Base-by-base conservation (phyloP, 2,888 invertebrate genomes). In the Idaea aversata region DNA sequence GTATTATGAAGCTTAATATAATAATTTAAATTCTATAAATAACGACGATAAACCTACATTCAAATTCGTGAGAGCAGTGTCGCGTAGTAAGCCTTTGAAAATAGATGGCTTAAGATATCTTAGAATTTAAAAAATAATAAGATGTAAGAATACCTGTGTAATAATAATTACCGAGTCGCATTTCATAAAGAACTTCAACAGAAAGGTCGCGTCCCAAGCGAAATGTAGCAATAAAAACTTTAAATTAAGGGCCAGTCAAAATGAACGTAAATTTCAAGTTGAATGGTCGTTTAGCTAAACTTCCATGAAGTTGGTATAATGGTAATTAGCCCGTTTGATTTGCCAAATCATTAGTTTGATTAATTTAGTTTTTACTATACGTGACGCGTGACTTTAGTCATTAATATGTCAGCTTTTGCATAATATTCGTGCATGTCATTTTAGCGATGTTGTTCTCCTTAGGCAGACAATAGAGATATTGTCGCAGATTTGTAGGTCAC, bases 401-500 rank as follows among this genome's bases (percentile, higher is more conserved):
- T 47, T 38, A n/a, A n/a, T n/a, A n/a, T n/a, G 13, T 13, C 13
- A 10, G 47, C 10, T 10, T 47, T 47, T 13, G 47, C 47, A 47
- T 47, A 47, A 47, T 13, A 47, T 13, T 47, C 47, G 47, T 25
- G 34, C 13, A 5, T 59, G 10, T 59, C 34, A 25, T 59, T 59
- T 13, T 59, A 34, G 60, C 62, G 68, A 63, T 62, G 58, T 34
- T 61, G 70, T 68, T 73, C 72, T 73, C 74, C 74, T 76, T 77
- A 77, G 75, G 75, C 74, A 76, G 71, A 84, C 81, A 83, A 83
- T 82, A 75, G 78, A 82, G 81, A 80, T 83, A 83, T 85, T 77
- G 77, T 59, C 70, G 63, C 69, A 82, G 81, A 85, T 86, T 86
- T 86, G 81, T 85, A 84, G 84, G 84, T 84, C 85, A 84, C 82